phyloP scores from a whole-genome alignment of 2,113 vertebrate species.

The Pantherophis guttatus region DNA sequence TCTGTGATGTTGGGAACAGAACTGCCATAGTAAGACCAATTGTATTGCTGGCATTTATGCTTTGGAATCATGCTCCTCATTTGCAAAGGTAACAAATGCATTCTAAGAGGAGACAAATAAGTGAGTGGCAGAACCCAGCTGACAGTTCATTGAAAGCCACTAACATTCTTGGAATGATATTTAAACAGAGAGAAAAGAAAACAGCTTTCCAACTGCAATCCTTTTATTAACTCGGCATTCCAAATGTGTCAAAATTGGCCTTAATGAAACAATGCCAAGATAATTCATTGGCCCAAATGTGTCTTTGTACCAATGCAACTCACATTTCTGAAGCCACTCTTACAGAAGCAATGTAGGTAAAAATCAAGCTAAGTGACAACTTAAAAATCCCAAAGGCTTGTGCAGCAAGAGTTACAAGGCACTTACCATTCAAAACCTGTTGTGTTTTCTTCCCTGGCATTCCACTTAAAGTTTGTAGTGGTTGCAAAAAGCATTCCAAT shows the following conservation, averaged over 20 bases:
- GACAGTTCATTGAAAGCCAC: constrained; percentile 9
- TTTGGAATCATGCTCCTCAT: background rate
- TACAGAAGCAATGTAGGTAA: background rate
- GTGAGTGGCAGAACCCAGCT: background rate
- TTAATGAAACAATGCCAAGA: constrained; percentile 51
- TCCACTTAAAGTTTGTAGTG: constrained; percentile 13
- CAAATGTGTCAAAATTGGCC: constrained; percentile 50
- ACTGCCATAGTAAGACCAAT: background rate
- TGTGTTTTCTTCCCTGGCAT: constrained; percentile 32
- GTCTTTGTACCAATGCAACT: background rate
- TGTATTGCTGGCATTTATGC: background rate
- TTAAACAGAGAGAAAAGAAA: constrained; percentile 37
- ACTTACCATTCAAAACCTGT: background rate
- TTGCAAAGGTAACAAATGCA: background rate
- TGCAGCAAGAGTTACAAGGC: background rate
- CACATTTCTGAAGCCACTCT: constrained; percentile 22
- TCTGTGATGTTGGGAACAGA: background rate
- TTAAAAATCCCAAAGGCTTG: background rate
- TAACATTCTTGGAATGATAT: constrained; percentile 7
- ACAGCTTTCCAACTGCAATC: constrained; percentile 43
- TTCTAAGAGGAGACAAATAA: background rate
- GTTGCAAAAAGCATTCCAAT: constrained; percentile 20
- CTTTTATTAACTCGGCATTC: constrained; percentile 54
- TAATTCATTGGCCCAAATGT: constrained; percentile 25
- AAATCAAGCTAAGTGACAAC: constrained; percentile 46